Evolutionary conservation across 2,888 invertebrate species (phyloP).

Genomic region (Lepas anatifera): DNA sequence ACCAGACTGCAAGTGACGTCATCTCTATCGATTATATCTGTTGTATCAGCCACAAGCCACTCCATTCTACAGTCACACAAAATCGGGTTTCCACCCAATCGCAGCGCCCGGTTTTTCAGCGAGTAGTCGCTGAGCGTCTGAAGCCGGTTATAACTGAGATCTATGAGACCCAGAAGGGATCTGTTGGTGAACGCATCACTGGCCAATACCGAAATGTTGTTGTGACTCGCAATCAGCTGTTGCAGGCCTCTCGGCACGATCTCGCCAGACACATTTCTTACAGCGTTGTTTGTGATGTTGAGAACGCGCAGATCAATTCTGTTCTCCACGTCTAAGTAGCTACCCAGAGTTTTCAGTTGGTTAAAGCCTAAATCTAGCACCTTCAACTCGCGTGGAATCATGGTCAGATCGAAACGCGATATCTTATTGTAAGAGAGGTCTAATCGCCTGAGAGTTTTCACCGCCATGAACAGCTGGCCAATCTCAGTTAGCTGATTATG

Average conservation of each 20-base stretch:
- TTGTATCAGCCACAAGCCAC: slow-evolving; percentile 36
- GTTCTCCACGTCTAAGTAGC: slow-evolving; percentile 32
- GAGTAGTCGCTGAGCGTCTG: slow-evolving; percentile 58
- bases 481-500: background rate
- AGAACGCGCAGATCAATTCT: slow-evolving; percentile 65
- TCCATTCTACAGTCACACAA: slow-evolving; percentile 25
- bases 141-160: slow-evolving; percentile 72
- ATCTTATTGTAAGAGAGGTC: slow-evolving; percentile 74
- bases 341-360: slow-evolving; percentile 64
- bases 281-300: slow-evolving; percentile 70
- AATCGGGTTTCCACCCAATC: slow-evolving; percentile 33
- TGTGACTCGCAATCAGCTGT: slow-evolving; percentile 72
- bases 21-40: background rate
- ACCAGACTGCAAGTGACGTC: slow-evolving; percentile 43
- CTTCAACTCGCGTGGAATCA: slow-evolving; percentile 81
- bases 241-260: slow-evolving; percentile 70
- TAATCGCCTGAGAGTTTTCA: slow-evolving; percentile 57
- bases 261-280: slow-evolving; percentile 61
- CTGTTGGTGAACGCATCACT: slow-evolving; percentile 82
- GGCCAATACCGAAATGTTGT: slow-evolving; percentile 68
- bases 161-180: slow-evolving; percentile 80
- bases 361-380: slow-evolving; percentile 76
- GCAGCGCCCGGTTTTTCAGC: background rate
- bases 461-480: background rate
- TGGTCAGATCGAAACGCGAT: slow-evolving; percentile 73